These are phyloP conservation scores for Sylvia borin DNA, from an alignment of 2,797 vertebrate species.

Conservation along the genomic window DNA sequence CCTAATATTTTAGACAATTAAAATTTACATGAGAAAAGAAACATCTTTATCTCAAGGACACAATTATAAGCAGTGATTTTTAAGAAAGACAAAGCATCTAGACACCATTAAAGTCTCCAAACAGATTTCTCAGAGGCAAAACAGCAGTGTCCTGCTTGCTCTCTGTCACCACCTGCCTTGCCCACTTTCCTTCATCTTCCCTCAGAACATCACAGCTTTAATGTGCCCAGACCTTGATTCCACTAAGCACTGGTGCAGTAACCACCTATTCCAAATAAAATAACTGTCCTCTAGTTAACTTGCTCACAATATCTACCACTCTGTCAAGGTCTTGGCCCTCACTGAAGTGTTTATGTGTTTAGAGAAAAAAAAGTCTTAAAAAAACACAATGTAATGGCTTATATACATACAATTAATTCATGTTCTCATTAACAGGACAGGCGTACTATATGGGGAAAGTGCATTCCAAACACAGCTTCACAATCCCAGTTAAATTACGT, in stretches of 20 bases:
- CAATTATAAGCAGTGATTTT: background rate
- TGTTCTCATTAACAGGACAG: background rate
- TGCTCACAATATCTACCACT: background rate
- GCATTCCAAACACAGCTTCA: background rate
- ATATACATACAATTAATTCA: background rate
- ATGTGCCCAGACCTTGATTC: background rate
- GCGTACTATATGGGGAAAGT: background rate
- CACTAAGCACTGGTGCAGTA: background rate
- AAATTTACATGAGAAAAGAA: background rate
- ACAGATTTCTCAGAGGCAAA: background rate
- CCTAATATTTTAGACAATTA: background rate
- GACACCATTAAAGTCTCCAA: background rate
- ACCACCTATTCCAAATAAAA: background rate
- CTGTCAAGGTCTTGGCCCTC: background rate
- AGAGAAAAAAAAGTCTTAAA: background rate
- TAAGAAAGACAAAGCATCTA: background rate
- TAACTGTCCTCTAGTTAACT: background rate
- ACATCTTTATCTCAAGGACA: background rate
- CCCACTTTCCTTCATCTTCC: background rate
- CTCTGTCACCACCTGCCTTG: background rate
- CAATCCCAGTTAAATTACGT: background rate
- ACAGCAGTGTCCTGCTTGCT: background rate
- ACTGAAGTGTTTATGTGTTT: background rate
- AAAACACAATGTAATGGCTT: background rate
- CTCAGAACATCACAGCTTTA: background rate